These are phyloP conservation scores for Hyla sarda DNA, from an alignment of 2,113 vertebrate species.

Conservation along the genomic window DNA sequence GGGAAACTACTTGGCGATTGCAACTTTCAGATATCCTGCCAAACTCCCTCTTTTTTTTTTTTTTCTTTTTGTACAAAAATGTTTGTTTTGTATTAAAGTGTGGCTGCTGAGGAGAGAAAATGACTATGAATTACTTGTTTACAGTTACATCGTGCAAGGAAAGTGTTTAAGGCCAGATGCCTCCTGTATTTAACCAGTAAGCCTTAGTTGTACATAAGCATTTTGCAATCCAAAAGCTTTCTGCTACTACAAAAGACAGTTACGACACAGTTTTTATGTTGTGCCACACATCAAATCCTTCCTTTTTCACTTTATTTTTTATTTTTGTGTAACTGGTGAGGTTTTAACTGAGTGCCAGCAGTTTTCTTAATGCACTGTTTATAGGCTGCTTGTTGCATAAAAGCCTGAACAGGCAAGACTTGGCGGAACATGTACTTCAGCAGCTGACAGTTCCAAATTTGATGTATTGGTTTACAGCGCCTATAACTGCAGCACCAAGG, in stretches of 20 bases:
- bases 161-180: conserved; percentile 86
- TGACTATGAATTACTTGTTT: conserved; percentile 90
- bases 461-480: conserved; percentile 34
- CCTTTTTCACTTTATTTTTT: conserved; percentile 69
- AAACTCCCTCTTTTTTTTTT: conserved; percentile 77
- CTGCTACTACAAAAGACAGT: conserved; percentile 87
- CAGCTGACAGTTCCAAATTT: background rate
- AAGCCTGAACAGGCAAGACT: background rate
- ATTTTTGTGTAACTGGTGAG: conserved; percentile 75
- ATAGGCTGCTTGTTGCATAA: conserved; percentile 75
- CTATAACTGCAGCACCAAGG: conserved; percentile 12
- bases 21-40: conserved; percentile 80
- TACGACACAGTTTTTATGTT: conserved; percentile 87
- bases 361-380: conserved; percentile 71
- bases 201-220: conserved; percentile 99
- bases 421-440: conserved; percentile 7
- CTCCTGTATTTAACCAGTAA: conserved; percentile 98
- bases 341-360: conserved; percentile 77
- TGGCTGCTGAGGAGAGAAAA: conserved; percentile 85
- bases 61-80: conserved; percentile 72
- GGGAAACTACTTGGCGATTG: conserved; percentile 73
- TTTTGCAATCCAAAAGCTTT: conserved; percentile 82
- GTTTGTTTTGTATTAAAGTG: conserved; percentile 80
- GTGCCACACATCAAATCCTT: conserved; percentile 83
- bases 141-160: conserved; percentile 85